phyloP scores from a whole-genome alignment of 2,797 vertebrate genomes.

The Paguma larvata region DNA sequence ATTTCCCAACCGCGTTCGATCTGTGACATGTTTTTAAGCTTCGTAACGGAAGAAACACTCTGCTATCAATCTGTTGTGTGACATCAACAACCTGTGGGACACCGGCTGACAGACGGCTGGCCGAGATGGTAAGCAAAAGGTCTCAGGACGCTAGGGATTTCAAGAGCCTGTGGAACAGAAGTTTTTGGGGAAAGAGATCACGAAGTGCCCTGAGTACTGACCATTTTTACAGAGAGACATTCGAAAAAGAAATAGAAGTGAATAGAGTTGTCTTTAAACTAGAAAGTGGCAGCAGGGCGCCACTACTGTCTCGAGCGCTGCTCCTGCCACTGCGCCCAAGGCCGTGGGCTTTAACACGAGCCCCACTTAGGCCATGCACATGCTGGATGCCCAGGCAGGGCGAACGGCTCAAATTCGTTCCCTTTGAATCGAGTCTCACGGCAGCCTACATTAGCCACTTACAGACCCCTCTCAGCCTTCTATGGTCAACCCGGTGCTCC shows the following conservation, averaged over 20 bases:
- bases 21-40: background rate
- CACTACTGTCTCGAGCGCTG: background rate
- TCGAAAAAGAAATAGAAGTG: background rate
- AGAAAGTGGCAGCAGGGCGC: background rate
- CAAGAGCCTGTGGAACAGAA: background rate
- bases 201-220: background rate
- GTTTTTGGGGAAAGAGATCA: background rate
- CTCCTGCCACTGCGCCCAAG: background rate
- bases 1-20: background rate
- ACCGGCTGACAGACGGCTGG: background rate
- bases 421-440: background rate
- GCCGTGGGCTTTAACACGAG: background rate
- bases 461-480: background rate
- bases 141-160: background rate
- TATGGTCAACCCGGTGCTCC: background rate
- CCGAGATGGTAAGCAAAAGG: background rate
- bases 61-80: background rate
- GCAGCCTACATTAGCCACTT: background rate
- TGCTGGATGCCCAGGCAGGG: background rate
- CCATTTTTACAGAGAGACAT: background rate
- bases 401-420: conserved; percentile 19
- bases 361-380: background rate
- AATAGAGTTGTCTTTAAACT: background rate
- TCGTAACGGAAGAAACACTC: background rate
- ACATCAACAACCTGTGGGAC: background rate